phyloP scores from a whole-genome alignment of 1,140 invertebrate genomes.

The Drosophila cardini region DNA sequence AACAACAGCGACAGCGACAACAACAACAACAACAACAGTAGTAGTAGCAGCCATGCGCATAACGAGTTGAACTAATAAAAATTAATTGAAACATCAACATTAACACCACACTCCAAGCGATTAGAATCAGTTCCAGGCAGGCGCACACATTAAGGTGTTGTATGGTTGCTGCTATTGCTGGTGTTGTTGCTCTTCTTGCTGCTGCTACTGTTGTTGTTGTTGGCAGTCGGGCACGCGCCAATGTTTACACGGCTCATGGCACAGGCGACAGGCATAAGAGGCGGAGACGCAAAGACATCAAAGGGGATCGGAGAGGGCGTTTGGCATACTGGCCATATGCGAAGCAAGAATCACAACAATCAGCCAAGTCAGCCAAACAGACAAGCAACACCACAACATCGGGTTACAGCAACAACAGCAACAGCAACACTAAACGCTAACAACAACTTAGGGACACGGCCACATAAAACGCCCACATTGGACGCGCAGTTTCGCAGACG shows the following conservation, averaged over 20 bases:
- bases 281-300: not conserved
- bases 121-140: slow-evolving; percentile 82
- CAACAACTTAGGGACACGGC: slow-evolving; percentile 56
- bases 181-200: slow-evolving; percentile 42
- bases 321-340: slow-evolving; percentile 62
- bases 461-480: slow-evolving; percentile 76
- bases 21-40: not conserved
- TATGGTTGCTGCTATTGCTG: slow-evolving; percentile 45
- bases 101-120: slow-evolving; percentile 73
- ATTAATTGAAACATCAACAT: slow-evolving; percentile 82
- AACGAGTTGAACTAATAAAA: slow-evolving; percentile 75
- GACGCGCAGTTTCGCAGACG: slow-evolving; percentile 46
- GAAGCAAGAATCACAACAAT: slow-evolving; percentile 78
- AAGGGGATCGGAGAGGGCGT: not conserved
- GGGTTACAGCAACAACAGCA: slow-evolving; percentile 35
- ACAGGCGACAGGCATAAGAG: slow-evolving; percentile 56
- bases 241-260: slow-evolving; percentile 81
- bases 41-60: slow-evolving; percentile 32
- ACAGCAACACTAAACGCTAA: slow-evolving; percentile 36
- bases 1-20: not conserved
- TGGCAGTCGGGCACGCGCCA: slow-evolving; percentile 72
- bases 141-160: slow-evolving; percentile 77
- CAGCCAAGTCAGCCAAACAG: slow-evolving; percentile 59
- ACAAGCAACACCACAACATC: slow-evolving; percentile 59
- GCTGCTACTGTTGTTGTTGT: slow-evolving; percentile 55